Evolutionary conservation across 2,113 vertebrate genomes (phyloP), one percentile per base, ranked within the genome.

Genomic region (Pelusios castaneus): DNA sequence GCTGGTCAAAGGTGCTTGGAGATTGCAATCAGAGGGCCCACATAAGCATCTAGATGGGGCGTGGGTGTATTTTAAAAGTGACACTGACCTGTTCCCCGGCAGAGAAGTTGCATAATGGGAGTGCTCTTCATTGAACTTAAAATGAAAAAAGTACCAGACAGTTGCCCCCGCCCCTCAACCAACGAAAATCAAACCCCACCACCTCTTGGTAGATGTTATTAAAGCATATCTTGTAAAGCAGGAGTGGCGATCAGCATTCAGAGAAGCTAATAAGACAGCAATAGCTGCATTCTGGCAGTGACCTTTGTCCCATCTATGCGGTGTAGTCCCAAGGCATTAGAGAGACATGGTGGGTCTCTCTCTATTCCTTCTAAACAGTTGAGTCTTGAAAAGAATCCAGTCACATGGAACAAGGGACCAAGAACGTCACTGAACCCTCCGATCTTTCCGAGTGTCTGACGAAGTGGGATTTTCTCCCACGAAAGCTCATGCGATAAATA

Each of bases 1-100:
- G 13, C 29, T 31, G 8, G 17, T 79, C 22, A 10, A 21, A 4
- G 79, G 52, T 0, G 0, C 78, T 0, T 1, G 80, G 81, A 81
- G 47, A 55, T 21, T 0, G 0, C 1, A 34, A 45, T 1, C 19
- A 1, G 9, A 34, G 43, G 38, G 58, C 45, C 13, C n/a, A 1
- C 13, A 14, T 43, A 75, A 43, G 9, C 41, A 43, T 11, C 70
- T 41, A 41, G 38, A 63, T 63, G 31, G 29, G 14, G 14, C 31
- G 16, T 34, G 60, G 60, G 31, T 63, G 31, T 63, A 19, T 63
- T 63, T 75, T 6, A 75, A 70, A 41, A 10, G 41, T 43, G 73
- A 75, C 1, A 34, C 41, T 11, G 7, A 75, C 38, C 38, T 11
- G 43, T 22, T 11, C 5, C 12, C 10, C 25, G 70, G 41, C 70